Evolutionary conservation across 1,140 invertebrate genomes (phyloP).

Genomic region (Diorhabda carinulata): DNA sequence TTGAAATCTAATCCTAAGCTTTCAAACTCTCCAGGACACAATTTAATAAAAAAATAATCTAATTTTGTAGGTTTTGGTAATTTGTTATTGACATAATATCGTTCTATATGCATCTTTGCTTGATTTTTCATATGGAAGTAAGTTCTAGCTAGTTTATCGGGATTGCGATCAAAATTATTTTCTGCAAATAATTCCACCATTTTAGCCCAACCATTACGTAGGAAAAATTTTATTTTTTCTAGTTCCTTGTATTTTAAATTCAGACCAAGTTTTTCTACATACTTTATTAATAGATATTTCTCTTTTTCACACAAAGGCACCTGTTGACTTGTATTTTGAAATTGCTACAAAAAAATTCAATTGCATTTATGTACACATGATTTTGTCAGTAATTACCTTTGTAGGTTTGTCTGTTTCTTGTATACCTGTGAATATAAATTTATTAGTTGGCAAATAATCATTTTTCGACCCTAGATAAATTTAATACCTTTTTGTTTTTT

Average conservation of each 20-base stretch:
- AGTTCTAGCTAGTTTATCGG: neutral
- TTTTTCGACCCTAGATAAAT: too few species aligned
- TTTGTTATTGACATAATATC: neutral
- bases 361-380: neutral
- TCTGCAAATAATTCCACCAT: slow-evolving; percentile 5
- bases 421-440: neutral
- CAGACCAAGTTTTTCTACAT: neutral
- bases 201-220: neutral
- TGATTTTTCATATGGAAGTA: slow-evolving; percentile 4
- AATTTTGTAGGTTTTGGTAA: neutral
- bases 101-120: neutral
- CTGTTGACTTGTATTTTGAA: neutral
- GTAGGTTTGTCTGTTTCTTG: too few species aligned
- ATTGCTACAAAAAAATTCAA: neutral
- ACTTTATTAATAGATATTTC: slow-evolving; percentile 4
- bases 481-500: too few species aligned
- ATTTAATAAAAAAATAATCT: slow-evolving; percentile 9
- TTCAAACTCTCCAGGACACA: slow-evolving; percentile 3
- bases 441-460: too few species aligned
- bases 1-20: neutral
- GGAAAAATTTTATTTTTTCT: neutral
- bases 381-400: neutral
- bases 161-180: neutral
- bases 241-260: slow-evolving; percentile 3
- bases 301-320: neutral